Evolutionary conservation across 2,888 invertebrate species (phyloP).

Genomic region (Lamellibrachia satsuma): DNA sequence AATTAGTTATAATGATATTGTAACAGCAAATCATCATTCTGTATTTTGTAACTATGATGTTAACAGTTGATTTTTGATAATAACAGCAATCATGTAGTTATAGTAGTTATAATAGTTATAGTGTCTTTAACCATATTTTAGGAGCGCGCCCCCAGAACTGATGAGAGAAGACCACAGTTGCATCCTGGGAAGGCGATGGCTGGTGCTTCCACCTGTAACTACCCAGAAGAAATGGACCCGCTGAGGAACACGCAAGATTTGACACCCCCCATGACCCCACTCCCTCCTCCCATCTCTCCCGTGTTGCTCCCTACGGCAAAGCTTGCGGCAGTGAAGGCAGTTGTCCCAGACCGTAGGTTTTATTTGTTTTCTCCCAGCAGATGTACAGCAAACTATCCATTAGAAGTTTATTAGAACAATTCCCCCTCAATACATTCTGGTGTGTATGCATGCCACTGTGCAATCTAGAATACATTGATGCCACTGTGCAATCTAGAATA

Average conservation of each 20-base stretch:
- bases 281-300: slow-evolving; percentile 52
- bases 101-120: too few relatives aligned
- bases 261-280: slow-evolving; percentile 28
- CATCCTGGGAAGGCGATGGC: slow-evolving; percentile 1
- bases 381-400: background rate
- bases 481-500: too few relatives aligned
- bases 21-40: too few relatives aligned
- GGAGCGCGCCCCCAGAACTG: background rate
- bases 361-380: background rate
- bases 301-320: slow-evolving; percentile 48
- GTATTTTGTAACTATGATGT: too few relatives aligned
- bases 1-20: too few relatives aligned
- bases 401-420: too few relatives aligned
- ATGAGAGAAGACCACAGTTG: background rate
- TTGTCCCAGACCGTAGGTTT: slow-evolving; percentile 20
- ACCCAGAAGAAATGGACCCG: slow-evolving; percentile 21
- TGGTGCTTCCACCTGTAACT: background rate
- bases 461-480: background rate
- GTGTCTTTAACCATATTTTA: background rate
- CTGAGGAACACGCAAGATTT: slow-evolving; percentile 8
- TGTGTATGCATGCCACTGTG: background rate
- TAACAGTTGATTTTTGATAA: too few relatives aligned
- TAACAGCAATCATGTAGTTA: too few relatives aligned
- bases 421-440: too few relatives aligned
- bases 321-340: slow-evolving; percentile 34